These are phyloP conservation scores for Pristionchus exspectatus DNA, from an alignment of 2,888 invertebrate genomes.

Conservation along the genomic window DNA sequence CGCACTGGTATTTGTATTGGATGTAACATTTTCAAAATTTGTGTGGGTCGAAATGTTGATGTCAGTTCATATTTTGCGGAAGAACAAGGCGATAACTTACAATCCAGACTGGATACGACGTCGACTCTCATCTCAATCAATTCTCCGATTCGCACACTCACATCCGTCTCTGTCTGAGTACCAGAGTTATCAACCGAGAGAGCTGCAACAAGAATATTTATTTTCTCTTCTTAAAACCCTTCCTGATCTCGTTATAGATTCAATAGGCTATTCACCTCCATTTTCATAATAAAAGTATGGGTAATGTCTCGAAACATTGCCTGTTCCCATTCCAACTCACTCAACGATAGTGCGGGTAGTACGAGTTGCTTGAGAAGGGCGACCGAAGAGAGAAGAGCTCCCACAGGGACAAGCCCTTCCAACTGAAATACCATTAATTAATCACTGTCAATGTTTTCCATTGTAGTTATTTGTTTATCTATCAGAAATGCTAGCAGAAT, in stretches of 20 bases:
- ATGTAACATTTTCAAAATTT: no score
- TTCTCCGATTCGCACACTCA: slow-evolving; percentile 72
- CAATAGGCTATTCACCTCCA: not conserved
- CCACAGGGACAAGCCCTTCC: slow-evolving; percentile 76
- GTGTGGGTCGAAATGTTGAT: no score
- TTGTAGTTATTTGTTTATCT: no score
- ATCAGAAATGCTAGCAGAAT: not conserved
- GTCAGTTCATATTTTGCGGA: no score
- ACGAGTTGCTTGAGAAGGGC: slow-evolving; percentile 77
- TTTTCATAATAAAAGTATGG: not conserved
- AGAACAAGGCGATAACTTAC: slow-evolving; percentile 50
- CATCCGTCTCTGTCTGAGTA: slow-evolving; percentile 13
- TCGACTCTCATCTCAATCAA: slow-evolving; percentile 66
- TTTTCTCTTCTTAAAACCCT: not conserved
- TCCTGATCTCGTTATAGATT: no score
- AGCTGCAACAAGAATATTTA: slow-evolving; percentile 59
- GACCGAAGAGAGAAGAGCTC: slow-evolving; percentile 75
- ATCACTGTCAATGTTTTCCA: not conserved
- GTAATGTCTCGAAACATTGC: not conserved
- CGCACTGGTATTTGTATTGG: no score
- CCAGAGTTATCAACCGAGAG: slow-evolving; percentile 64
- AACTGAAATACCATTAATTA: slow-evolving; percentile 60
- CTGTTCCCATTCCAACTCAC: not conserved
- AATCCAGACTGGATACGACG: slow-evolving; percentile 72
- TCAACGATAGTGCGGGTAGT: slow-evolving; percentile 66